These are phyloP conservation scores for Poicephalus gulielmi DNA, from an alignment of 2,113 vertebrate genomes.

Conservation along the genomic window DNA sequence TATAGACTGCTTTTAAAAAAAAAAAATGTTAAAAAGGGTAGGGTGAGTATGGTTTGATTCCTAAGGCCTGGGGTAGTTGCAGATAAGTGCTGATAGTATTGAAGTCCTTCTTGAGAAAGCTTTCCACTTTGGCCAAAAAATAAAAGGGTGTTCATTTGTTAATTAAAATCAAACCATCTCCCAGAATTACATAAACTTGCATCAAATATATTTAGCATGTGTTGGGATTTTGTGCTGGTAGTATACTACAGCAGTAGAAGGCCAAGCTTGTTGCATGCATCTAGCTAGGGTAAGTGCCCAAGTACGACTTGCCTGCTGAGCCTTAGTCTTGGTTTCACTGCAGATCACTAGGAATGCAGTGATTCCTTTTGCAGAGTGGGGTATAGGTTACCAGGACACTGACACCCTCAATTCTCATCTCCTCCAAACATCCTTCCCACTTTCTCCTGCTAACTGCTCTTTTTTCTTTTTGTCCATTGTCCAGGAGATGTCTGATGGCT, in stretches of 20 bases:
- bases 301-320: not conserved
- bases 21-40: rapidly evolving
- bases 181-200: not conserved
- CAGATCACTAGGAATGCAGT: not conserved
- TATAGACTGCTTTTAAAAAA: not conserved
- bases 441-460: not conserved
- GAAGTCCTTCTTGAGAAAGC: not conserved
- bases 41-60: not conserved
- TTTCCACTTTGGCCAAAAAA: not conserved
- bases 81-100: not conserved
- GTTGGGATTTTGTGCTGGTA: not conserved
- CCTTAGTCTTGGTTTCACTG: not conserved
- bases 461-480: not conserved
- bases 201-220: rapidly evolving
- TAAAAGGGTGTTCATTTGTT: not conserved
- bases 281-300: not conserved
- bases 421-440: not conserved
- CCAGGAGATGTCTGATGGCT: not conserved
- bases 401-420: not conserved
- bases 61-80: not conserved
- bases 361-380: not conserved
- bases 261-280: no score
- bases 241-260: no score
- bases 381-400: rapidly evolving
- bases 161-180: not conserved